Evolutionary conservation across 2,113 vertebrate genomes (phyloP).

Genomic region (Tragulus kanchil): DNA sequence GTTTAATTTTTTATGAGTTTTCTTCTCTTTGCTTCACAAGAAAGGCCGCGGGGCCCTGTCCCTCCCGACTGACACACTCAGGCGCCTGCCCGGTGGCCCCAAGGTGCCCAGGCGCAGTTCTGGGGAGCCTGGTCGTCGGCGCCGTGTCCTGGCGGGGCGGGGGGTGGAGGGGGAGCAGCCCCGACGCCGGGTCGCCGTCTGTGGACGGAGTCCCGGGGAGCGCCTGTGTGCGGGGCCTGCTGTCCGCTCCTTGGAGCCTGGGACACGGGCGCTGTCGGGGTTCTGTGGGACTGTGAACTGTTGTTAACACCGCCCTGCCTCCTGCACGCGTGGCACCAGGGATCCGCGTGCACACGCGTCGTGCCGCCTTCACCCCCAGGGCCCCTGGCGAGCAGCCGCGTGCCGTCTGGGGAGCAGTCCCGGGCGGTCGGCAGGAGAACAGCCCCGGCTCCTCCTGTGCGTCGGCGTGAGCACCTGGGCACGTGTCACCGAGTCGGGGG

Average conservation of each 20-base stretch:
- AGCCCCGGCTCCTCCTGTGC: rapidly evolving
- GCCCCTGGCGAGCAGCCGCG: rapidly evolving
- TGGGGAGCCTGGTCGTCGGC: neutral
- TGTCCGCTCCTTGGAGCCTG: neutral
- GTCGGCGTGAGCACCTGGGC: neutral
- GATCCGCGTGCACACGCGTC: rapidly evolving
- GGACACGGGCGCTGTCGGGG: neutral
- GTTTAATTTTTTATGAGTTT: constrained; percentile 81
- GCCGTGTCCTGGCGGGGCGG: neutral
- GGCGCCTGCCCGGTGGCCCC: neutral
- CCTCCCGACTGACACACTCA: neutral
- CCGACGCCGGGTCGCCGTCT: rapidly evolving
- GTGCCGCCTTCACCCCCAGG: neutral
- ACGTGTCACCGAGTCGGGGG: rapidly evolving
- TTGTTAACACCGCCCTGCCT: neutral
- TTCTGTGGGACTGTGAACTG: neutral
- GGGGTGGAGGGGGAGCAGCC: too few relatives aligned
- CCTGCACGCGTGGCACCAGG: too few relatives aligned
- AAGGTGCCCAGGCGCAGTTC: rapidly evolving
- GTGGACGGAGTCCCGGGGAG: neutral
- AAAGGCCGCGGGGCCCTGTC: neutral
- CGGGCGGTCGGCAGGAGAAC: neutral
- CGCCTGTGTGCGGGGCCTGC: neutral
- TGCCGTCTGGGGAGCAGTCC: neutral
- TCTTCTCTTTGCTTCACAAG: constrained; percentile 1